Base-by-base conservation (phyloP, 2,113 vertebrate genomes). In the Brachyhypopomus occidentalis region DNA sequence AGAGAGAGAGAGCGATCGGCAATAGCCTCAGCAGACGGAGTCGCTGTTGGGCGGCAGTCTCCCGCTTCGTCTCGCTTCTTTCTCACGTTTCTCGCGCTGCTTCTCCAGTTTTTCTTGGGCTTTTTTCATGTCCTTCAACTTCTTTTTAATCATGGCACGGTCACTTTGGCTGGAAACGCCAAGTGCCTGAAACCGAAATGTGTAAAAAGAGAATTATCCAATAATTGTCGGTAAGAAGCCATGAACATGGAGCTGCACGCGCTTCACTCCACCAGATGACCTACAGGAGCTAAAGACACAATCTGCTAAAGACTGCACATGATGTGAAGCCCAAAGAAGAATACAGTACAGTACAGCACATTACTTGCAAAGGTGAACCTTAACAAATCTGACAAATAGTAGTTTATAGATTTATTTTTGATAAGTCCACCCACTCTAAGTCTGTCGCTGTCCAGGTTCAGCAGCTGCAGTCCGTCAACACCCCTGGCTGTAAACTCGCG, bases 21-120 rank as follows among this genome's bases (percentile, higher is more conserved):
- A 71, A 52, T 75, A 60, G 58, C 72, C 86, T 95, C 92, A 96
- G 91, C 94, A 96, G 85, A 90, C 90, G 0, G 95, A 96, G 93
- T 97, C 96, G 4, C 88, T 91, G 58, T 89, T 90, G 75, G 86
- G 22, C 0, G 92, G 92, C 52, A 93, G 92, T 85, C 89, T 95
- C 72, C 93, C 93, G 22, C 92, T 92, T 85, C 93, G 91, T 84
- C 91, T 91, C 60, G 84, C 91, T 88, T 96, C 95, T 79, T 92
- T 95, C 87, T 95, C 95, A 38, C 89, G 94, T 80, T 96, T 97
- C 85, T 96, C 95, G 72, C 91, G 92, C 89, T 95, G 95, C 72
- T 96, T 96, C 89, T 95, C 95, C 90, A 94, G 79, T 92, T 97
- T 97, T 88, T 97, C 95, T 90, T 96, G 94, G 58, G 94, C 89